Base-by-base conservation (phyloP, 1,140 invertebrate species). In the Tetragnatha versicolor region DNA sequence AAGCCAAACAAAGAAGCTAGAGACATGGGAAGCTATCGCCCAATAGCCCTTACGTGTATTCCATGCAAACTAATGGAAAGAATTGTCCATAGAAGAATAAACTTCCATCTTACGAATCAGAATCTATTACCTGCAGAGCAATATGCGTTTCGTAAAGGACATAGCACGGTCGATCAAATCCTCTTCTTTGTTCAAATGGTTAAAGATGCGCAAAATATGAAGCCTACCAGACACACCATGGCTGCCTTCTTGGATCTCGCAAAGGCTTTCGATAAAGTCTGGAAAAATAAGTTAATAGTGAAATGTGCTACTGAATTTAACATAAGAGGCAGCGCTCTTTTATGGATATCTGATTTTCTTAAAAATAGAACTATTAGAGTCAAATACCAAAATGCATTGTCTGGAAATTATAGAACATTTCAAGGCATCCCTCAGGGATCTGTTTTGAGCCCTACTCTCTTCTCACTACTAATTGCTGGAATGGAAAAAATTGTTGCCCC, bases 261-360 rank as follows among this genome's bases (percentile, higher is more conserved):
- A 14, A 58, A 58, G 25, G 53, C 53, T n/a, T 58, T 58, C 9
- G 53, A 27, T 29, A 4, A 14, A 22, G 25, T 31, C 2, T 3
- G 55, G 25, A 31, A 58, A 58, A 22, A 29, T 29, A 29, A 58
- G 14, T 9, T 29, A 27, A 58, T 29, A 7, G 22, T 20, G 3
- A 70, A 55, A 39, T 55, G 22, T n/a, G 5, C 0, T n/a, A 2
- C 3, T 2, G 33, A 70, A 1, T 70, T 70, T 70, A 39, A 55
- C 22, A 55, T 39, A 7, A 55, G 51, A 39, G 33, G 35, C 39
- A 1, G 17, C 1, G 68, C 68, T 0, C 68, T 55, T 7, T 20
- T 22, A 9, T 70, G 47, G 35, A 73, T 73, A n/a, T 42, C 55
- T 10, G 33, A 73, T 33, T 58, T 60, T 45, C 17, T 45, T 22